phyloP scores from a whole-genome alignment of 2,797 vertebrate genomes.

The Myotis daubentonii region DNA sequence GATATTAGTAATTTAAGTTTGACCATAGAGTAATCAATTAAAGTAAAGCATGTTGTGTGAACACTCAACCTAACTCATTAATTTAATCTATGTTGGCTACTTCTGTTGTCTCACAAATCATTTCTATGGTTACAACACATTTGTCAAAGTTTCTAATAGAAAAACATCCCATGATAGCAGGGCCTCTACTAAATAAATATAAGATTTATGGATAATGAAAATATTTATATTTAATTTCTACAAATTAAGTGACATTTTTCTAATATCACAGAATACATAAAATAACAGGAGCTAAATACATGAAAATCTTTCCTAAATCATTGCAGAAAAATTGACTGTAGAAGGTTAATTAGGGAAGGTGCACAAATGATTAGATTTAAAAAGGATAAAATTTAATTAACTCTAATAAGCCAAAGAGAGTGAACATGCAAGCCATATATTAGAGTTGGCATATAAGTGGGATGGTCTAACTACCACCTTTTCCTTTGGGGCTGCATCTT shows the following conservation, averaged over 20 bases:
- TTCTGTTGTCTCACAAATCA: constrained; percentile 85
- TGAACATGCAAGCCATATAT: background rate
- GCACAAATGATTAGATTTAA: background rate
- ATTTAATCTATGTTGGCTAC: constrained; percentile 87
- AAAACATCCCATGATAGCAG: constrained; percentile 71
- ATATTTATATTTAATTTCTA: constrained; percentile 49
- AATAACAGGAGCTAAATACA: background rate
- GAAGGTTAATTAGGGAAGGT: background rate
- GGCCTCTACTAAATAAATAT: constrained; percentile 72
- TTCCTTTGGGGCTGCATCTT: background rate
- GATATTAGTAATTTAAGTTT: constrained; percentile 86
- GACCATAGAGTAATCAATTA: constrained; percentile 86
- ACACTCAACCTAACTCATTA: constrained; percentile 83
- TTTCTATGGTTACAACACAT: constrained; percentile 84
- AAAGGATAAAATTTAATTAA: constrained; percentile 17
- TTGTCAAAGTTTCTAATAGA: constrained; percentile 83
- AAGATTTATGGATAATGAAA: constrained; percentile 38
- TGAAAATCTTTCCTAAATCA: background rate
- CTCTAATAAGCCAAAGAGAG: background rate
- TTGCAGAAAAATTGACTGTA: background rate
- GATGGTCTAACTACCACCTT: background rate
- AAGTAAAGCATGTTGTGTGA: constrained; percentile 83
- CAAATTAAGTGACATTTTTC: background rate
- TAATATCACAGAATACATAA: background rate
- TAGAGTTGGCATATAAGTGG: background rate